phyloP scores from a whole-genome alignment of 1,140 invertebrate species.

The Pinna nobilis region DNA sequence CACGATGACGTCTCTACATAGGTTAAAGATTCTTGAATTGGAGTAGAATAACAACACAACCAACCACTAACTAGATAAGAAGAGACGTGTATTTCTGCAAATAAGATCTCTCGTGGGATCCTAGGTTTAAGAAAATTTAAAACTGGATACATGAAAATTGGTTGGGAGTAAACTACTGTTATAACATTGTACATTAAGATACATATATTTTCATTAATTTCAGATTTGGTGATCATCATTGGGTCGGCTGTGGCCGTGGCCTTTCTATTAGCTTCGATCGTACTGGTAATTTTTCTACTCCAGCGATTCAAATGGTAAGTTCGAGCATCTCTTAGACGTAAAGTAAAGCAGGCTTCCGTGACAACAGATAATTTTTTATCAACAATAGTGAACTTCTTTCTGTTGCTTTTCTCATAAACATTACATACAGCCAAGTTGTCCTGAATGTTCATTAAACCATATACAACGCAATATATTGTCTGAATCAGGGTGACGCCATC shows the following conservation, averaged over 20 bases:
- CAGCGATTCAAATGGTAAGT: conserved; percentile 38
- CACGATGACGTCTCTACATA: not conserved
- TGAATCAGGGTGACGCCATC: too few species aligned
- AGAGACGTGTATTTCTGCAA: not conserved
- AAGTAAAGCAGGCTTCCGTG: not conserved
- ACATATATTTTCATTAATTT: not conserved
- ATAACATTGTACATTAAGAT: not conserved
- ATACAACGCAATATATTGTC: not conserved
- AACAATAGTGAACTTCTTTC: not conserved
- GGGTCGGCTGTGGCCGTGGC: conserved; percentile 32
- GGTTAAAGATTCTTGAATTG: not conserved
- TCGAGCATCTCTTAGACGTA: not conserved
- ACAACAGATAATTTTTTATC: not conserved
- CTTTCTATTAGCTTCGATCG: conserved; percentile 29
- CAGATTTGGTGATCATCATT: conserved; percentile 34
- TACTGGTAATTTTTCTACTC: conserved; percentile 24
- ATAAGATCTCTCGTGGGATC: too few species aligned
- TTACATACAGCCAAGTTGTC: not conserved
- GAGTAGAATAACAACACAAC: not conserved
- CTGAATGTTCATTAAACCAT: not conserved
- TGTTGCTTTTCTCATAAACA: not conserved
- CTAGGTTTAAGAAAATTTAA: too few species aligned
- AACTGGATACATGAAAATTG: too few species aligned
- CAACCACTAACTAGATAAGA: not conserved
- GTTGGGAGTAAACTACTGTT: too few species aligned